These are phyloP conservation scores for Sebastiscus albofasciatus DNA, from an alignment of 2,797 vertebrate genomes.

Conservation along the genomic window DNA sequence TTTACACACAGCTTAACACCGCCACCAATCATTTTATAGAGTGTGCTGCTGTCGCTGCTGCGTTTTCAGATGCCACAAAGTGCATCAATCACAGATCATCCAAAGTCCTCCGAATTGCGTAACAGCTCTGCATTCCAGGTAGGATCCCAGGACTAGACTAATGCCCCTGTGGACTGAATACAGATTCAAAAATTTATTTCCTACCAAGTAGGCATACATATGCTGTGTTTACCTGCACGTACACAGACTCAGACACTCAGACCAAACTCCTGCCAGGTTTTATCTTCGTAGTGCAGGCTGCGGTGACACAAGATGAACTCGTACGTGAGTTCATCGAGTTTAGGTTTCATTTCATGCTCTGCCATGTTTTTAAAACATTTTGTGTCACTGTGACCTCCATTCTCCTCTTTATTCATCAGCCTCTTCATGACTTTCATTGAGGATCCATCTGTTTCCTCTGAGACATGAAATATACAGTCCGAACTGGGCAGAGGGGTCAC, in stretches of 20 bases:
- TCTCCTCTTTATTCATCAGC: not conserved
- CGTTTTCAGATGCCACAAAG: constrained; percentile 13
- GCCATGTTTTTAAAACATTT: constrained; percentile 5
- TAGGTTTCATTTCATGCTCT: not conserved
- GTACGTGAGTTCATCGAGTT: not conserved
- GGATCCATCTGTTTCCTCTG: not conserved
- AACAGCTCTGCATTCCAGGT: constrained; percentile 67
- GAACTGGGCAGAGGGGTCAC: not conserved
- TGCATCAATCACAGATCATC: constrained; percentile 47
- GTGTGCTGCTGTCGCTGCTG: not conserved
- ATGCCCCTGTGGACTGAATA: constrained; percentile 25
- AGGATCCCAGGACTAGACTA: constrained; percentile 25
- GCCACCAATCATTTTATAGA: not conserved
- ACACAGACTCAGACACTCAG: not conserved
- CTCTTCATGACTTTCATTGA: not conserved
- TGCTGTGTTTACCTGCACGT: constrained; percentile 16
- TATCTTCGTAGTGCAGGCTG: not conserved
- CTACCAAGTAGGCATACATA: not conserved
- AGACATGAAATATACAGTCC: not conserved
- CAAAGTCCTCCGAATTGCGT: constrained; percentile 54
- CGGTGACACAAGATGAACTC: constrained; percentile 12
- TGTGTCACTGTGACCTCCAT: not conserved
- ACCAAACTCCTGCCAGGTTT: constrained; percentile 7
- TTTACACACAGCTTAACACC: not conserved
- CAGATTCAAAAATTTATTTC: not conserved